Evolutionary conservation across 2,113 vertebrate genomes (phyloP), one percentile per base, ranked within the genome.

Genomic region (Numenius arquata): DNA sequence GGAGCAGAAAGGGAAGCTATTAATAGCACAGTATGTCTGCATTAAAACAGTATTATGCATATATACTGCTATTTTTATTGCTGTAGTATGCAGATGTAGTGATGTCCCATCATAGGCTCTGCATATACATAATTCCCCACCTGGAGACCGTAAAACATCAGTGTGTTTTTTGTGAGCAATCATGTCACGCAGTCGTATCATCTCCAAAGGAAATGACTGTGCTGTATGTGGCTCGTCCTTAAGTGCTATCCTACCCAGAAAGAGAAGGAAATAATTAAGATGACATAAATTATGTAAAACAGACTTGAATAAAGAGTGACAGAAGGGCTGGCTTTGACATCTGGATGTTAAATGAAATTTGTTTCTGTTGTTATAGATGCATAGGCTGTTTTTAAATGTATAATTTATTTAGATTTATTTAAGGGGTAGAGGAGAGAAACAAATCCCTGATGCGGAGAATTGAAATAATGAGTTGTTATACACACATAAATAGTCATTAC

Each of bases 331-430:
- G 55, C 67, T 96, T 92, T 91, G 92, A 93, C 96, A 97, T 84
- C 93, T 96, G 96, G 94, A 89, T 96, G 90, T 92, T 95, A 96
- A 95, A 96, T 94, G 66, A 82, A 94, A 89, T 95, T 96, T 95
- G 91, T 95, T 95, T 82, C 93, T 95, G 96, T 96, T 96, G 84
- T 96, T 96, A 85, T 26, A 92, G 80, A 95, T 91, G 89, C 92
- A 85, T 76, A 91, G 84, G 62, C 77, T 89, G 58, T 32, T 89
- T 96, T 94, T 80, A 91, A 92, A 93, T 90, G 53, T 94, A 91
- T 96, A 89, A 93, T 97, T 96, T 95, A 96, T 96, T 93, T 95
- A 89, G 86, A 93, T 94, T 96, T 95, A 89, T 94, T 96, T 91
- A 85, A 93, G 41, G 84, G 63, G 30, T 82, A 94, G 59, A 83